phyloP scores from a whole-genome alignment of 1,140 invertebrate genomes.

The Zaprionus nigranus region DNA sequence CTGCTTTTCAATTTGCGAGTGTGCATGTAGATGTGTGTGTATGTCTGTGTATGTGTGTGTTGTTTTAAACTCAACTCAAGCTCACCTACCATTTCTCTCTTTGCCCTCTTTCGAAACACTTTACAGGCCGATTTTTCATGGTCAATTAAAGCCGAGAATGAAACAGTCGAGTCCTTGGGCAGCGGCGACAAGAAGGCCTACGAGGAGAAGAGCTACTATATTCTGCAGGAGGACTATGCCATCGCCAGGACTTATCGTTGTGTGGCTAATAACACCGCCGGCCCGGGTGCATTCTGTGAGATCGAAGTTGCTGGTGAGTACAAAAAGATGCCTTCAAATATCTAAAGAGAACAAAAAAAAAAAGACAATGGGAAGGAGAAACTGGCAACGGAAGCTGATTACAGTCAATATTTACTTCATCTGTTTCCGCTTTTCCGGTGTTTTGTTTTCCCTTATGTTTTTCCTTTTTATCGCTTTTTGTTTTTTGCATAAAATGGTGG shows the following conservation, averaged over 20 bases:
- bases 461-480: background rate
- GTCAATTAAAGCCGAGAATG: slow-evolving; percentile 93
- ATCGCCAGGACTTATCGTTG: slow-evolving; percentile 91
- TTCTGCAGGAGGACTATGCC: slow-evolving; percentile 72
- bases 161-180: slow-evolving; percentile 87
- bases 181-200: slow-evolving; percentile 54
- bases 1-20: background rate
- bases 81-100: background rate
- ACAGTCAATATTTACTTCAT: slow-evolving; percentile 70
- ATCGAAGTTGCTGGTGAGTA: slow-evolving; percentile 90
- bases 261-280: slow-evolving; percentile 92
- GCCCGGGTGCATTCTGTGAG: slow-evolving; percentile 90
- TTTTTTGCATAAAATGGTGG: slow-evolving; percentile 36
- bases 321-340: background rate
- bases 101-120: background rate
- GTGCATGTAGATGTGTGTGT: background rate
- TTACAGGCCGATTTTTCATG: slow-evolving; percentile 90
- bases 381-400: slow-evolving; percentile 55
- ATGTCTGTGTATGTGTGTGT: too few species aligned
- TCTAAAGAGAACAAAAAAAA: slow-evolving; percentile 2
- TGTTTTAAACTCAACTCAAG: slow-evolving; percentile 5
- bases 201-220: slow-evolving; percentile 67
- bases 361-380: slow-evolving; percentile 1
- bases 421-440: slow-evolving; percentile 44
- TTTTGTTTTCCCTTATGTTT: slow-evolving; percentile 1